These are phyloP conservation scores for Paralichthys olivaceus DNA, from an alignment of 2,113 vertebrate species.

Conservation along the genomic window DNA sequence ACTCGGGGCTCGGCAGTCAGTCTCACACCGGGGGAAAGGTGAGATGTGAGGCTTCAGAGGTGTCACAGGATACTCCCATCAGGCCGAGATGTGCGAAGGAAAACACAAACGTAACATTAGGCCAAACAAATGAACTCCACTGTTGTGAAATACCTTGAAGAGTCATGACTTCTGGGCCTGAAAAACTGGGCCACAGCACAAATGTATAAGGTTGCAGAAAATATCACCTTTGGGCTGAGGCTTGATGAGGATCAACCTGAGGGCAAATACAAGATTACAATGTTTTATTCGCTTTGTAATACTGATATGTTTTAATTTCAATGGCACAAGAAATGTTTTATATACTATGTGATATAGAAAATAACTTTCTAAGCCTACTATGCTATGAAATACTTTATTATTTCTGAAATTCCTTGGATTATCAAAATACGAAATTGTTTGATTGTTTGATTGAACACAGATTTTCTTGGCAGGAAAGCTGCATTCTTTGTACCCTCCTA, in stretches of 20 bases:
- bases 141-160: constrained; percentile 41
- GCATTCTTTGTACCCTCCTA: neutral
- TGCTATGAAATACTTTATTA: neutral
- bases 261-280: neutral
- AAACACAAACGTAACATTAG: constrained; percentile 39
- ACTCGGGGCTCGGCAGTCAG: neutral
- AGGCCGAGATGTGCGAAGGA: constrained; percentile 15
- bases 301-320: neutral
- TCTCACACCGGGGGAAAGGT: constrained; percentile 33
- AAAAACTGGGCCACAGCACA: constrained; percentile 37
- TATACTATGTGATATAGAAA: neutral
- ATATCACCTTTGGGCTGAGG: constrained; percentile 3
- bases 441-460: neutral
- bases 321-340: neutral
- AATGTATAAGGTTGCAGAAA: constrained; percentile 22
- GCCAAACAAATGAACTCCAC: constrained; percentile 34
- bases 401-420: neutral
- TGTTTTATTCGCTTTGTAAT: neutral
- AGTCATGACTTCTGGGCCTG: constrained; percentile 41
- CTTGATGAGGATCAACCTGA: constrained; percentile 3
- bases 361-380: neutral
- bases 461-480: neutral
- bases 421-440: neutral
- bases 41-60: constrained; percentile 39
- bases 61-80: constrained; percentile 50